Conservation (phyloP, 2,888 invertebrate genomes). For the Apeira syringaria region DNA sequence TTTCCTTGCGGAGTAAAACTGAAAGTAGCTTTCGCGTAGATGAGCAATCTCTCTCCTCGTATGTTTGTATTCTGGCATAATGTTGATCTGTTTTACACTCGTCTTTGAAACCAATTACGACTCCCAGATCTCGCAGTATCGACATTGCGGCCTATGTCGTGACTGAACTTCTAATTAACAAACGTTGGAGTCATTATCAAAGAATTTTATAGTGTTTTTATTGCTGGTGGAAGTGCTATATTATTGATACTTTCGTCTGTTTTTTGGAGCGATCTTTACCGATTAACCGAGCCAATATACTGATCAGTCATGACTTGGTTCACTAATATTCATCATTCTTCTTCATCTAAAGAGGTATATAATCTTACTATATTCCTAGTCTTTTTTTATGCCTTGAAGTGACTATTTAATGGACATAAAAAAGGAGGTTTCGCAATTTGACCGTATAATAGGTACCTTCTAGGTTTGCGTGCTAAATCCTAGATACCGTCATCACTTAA, state of each 20-base stretch:
- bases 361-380: no score
- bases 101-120: conserved; percentile 33
- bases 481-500: no score
- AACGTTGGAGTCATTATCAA: conserved; percentile 23
- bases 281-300: no score
- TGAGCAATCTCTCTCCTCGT: conserved; percentile 4
- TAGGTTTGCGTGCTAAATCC: no score
- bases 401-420: no score
- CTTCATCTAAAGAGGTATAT: no score
- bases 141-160: conserved; percentile 28
- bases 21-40: conserved; percentile 4
- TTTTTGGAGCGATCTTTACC: no score
- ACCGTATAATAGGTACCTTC: no score
- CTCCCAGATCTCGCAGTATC: conserved; percentile 24
- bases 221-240: neutral
- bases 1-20: neutral
- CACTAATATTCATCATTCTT: no score
- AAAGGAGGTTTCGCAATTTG: no score
- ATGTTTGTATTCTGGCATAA: conserved; percentile 6
- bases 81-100: conserved; percentile 18
- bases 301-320: no score
- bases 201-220: conserved; percentile 22
- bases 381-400: no score
- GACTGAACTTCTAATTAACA: conserved; percentile 33
- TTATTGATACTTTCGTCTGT: neutral